These are phyloP conservation scores for Virgularia gustaviana DNA, from an alignment of 92 coral and sea anemone genomes.

Conservation along the genomic window DNA sequence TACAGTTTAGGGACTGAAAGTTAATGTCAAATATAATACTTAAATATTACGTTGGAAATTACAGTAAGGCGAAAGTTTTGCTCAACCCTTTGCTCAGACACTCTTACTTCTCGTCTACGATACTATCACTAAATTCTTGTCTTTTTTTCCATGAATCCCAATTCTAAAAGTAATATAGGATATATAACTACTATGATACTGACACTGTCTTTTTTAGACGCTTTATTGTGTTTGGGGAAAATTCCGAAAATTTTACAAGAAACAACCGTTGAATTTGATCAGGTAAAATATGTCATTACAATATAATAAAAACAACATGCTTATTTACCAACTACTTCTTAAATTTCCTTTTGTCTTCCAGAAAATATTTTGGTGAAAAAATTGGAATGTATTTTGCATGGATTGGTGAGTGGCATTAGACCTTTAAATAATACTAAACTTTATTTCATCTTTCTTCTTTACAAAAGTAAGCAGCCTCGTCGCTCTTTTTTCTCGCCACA, in stretches of 20 bases:
- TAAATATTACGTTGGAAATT: too few relatives aligned
- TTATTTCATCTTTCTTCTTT: background rate
- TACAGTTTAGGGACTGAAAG: too few relatives aligned
- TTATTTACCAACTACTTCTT: background rate
- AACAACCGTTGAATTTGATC: conserved; percentile 81
- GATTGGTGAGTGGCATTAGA: conserved; percentile 62
- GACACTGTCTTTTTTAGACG: conserved; percentile 49
- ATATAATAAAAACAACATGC: background rate
- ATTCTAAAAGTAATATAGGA: too few relatives aligned
- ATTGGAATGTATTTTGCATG: conserved; percentile 98
- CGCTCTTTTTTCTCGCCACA: background rate
- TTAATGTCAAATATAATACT: too few relatives aligned
- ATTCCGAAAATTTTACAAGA: conserved; percentile 75
- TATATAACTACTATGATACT: too few relatives aligned
- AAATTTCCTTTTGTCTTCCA: background rate
- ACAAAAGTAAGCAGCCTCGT: too few relatives aligned
- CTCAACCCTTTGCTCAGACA: too few relatives aligned
- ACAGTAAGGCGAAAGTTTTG: too few relatives aligned
- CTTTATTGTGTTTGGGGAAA: conserved; percentile 74
- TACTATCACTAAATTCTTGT: too few relatives aligned
- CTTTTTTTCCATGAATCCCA: too few relatives aligned
- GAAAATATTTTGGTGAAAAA: conserved; percentile 96
- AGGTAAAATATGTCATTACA: conserved; percentile 45
- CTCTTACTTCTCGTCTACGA: too few relatives aligned
- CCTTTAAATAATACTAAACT: background rate